Percentiles rank a stretch among this genome's conserved stretches.
phyloP scores from a whole-genome alignment of 2,888 invertebrate species.

The Resseliella maxima region DNA sequence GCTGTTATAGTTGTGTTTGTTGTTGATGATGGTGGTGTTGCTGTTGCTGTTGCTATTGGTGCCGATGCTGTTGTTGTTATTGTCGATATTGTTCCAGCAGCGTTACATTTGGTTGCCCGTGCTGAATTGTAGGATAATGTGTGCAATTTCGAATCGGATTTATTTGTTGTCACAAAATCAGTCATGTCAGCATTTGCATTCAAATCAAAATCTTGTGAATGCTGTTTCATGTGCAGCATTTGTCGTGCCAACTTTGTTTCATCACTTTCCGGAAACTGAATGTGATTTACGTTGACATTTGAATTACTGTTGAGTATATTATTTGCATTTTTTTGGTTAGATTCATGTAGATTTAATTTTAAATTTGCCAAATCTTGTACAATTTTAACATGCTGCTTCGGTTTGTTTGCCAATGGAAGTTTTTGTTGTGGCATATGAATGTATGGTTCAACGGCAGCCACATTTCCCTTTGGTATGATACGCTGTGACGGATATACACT shows the following conservation, averaged over 20 bases:
- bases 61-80: conserved; percentile 51
- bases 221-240: conserved; percentile 62
- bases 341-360: conserved; percentile 61
- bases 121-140: conserved; percentile 83
- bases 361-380: conserved; percentile 67
- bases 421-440: conserved; percentile 81
- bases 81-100: conserved; percentile 51
- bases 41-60: not conserved
- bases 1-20: conserved; percentile 27
- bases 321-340: conserved; percentile 67
- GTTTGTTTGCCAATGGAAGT: conserved; percentile 64
- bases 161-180: conserved; percentile 71
- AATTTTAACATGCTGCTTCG: conserved; percentile 59
- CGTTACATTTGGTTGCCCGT: not conserved
- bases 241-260: conserved; percentile 67
- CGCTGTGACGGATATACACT: conserved; percentile 65
- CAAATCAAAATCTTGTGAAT: conserved; percentile 49
- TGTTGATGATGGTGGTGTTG: conserved; percentile 41
- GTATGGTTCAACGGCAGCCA: conserved; percentile 89
- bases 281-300: conserved; percentile 67
- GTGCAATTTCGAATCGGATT: conserved; percentile 91
- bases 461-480: conserved; percentile 75
- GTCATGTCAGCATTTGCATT: conserved; percentile 71
- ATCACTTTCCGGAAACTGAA: conserved; percentile 72
- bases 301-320: conserved; percentile 68